Evolutionary conservation across 2,113 vertebrate genomes (phyloP).

Genomic region (Zeus faber): DNA sequence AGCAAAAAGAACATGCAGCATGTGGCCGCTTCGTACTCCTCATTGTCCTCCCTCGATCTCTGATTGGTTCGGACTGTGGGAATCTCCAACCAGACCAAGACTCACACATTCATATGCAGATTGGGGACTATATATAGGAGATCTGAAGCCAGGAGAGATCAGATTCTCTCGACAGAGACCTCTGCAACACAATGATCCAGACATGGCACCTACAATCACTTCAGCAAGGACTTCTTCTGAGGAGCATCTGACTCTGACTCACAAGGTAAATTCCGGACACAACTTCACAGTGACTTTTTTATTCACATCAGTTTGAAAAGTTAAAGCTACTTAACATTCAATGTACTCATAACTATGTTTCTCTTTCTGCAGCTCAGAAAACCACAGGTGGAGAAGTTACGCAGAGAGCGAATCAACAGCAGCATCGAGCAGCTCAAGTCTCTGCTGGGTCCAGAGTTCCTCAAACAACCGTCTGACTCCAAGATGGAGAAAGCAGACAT

Average conservation of each 20-base stretch:
- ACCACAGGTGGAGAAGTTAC: constrained; percentile 65
- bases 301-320: too few relatives aligned
- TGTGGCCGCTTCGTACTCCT: constrained; percentile 3
- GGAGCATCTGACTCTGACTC: constrained; percentile 19
- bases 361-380: constrained; percentile 56
- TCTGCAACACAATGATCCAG: constrained; percentile 42
- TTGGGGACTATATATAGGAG: constrained; percentile 17
- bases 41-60: constrained; percentile 16
- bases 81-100: constrained; percentile 25
- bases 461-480: constrained; percentile 36
- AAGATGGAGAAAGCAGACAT: constrained; percentile 58
- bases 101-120: constrained; percentile 45
- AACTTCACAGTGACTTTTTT: not conserved
- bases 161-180: constrained; percentile 40
- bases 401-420: constrained; percentile 69
- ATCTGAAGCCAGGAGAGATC: constrained; percentile 27
- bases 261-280: constrained; percentile 38
- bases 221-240: constrained; percentile 19
- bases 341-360: constrained; percentile 21
- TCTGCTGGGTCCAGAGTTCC: constrained; percentile 41
- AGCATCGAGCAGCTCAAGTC: constrained; percentile 63
- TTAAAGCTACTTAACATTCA: constrained; percentile 10
- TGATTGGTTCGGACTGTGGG: constrained; percentile 49
- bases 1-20: constrained; percentile 4
- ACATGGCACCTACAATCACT: constrained; percentile 49